Percentiles rank a stretch among this genome's conserved stretches.
These are phyloP conservation scores for Thereva nobilitata DNA, from an alignment of 2,888 invertebrate species.

Conservation along the genomic window DNA sequence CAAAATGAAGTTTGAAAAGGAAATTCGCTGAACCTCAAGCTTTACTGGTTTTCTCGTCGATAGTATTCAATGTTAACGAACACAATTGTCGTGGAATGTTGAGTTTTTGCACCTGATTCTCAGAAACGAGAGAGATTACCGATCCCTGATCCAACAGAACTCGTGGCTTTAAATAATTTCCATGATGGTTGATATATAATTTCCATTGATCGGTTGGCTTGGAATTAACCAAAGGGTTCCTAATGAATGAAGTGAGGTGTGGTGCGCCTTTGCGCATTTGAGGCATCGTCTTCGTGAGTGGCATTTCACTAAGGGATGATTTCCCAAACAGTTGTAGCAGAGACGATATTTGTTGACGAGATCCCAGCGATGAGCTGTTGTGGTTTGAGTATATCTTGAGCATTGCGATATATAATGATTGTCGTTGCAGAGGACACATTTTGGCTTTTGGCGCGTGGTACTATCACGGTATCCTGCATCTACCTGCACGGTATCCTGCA, in stretches of 20 bases:
- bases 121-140: not conserved
- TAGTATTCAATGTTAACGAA: not conserved
- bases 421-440: too few species aligned
- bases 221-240: too few species aligned
- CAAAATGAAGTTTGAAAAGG: not conserved
- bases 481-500: too few species aligned
- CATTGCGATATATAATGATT: too few species aligned
- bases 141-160: conserved; percentile 6
- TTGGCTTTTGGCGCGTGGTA: too few species aligned
- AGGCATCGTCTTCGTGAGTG: not conserved
- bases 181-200: not conserved
- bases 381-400: too few species aligned
- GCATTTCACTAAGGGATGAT: not conserved
- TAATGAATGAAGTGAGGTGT: not conserved
- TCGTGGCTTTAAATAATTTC: not conserved
- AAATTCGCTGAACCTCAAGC: not conserved
- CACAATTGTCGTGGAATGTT: not conserved
- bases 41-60: not conserved
- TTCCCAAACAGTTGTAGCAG: not conserved
- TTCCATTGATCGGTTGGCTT: too few species aligned
- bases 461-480: too few species aligned
- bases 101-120: not conserved
- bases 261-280: not conserved
- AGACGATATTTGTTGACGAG: not conserved
- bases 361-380: not conserved